A percentile compares a stretch with the other conserved stretches of the same genome.
phyloP scores from a whole-genome alignment of 2,888 invertebrate genomes.

The Drosophila monieri region DNA sequence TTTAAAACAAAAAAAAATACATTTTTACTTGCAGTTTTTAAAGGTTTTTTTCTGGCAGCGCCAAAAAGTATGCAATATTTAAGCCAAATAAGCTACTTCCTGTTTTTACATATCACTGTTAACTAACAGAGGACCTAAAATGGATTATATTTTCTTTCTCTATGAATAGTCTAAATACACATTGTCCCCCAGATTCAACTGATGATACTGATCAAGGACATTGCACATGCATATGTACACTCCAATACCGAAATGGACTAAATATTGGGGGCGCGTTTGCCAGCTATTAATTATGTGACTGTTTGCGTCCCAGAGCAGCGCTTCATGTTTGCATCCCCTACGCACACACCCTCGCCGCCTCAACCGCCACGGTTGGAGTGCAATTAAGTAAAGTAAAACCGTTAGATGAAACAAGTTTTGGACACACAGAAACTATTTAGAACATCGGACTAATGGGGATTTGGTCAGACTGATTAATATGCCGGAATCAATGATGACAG shows the following conservation, averaged over 20 bases:
- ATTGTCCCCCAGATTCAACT: not conserved
- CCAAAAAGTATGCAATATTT: constrained; percentile 59
- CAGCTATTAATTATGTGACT: constrained; percentile 1
- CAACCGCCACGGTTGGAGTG: constrained; percentile 1
- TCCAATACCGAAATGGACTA: not conserved
- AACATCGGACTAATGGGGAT: constrained; percentile 6
- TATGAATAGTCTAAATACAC: not conserved
- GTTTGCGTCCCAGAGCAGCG: constrained; percentile 1
- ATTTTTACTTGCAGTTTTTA: too few species aligned
- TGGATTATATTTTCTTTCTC: constrained; percentile 11
- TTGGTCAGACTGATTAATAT: constrained; percentile 63
- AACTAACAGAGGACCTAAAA: not conserved
- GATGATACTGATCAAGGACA: not conserved
- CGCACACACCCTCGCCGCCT: not conserved
- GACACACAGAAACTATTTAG: constrained; percentile 1
- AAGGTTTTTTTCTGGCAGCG: not conserved
- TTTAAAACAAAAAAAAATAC: not conserved
- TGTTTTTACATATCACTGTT: not conserved
- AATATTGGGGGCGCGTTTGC: not conserved
- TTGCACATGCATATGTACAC: not conserved
- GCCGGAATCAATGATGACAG: constrained; percentile 18
- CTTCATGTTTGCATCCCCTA: constrained; percentile 6
- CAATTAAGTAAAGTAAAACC: constrained; percentile 48
- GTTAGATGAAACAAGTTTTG: constrained; percentile 26
- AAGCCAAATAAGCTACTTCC: constrained; percentile 36